Base-by-base conservation (phyloP, 1,140 invertebrate species). In the Zophobas atratus region DNA sequence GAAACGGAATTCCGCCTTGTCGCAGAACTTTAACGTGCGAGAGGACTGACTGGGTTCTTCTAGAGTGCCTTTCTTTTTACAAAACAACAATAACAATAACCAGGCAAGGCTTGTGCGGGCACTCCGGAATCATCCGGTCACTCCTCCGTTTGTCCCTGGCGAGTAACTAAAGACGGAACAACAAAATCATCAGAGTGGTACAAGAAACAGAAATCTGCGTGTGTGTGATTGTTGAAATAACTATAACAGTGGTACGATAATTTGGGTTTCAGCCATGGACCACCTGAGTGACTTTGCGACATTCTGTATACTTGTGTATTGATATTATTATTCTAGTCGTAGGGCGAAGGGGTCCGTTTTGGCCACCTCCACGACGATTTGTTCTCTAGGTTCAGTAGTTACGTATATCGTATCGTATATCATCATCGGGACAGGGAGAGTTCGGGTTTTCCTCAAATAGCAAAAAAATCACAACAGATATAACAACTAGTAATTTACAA, bases 261-360 rank as follows among this genome's bases (percentile, higher is more conserved):
- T 75, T 75, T 70, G 46, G 78, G 81, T 77, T 76, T 81, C 80
- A 82, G 80, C 84, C 82, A 81, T 79, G 79, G 76, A 82, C 81
- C 84, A 85, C 84, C 84, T 85, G 84, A 85, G 83, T 77, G 82
- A 84, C 79, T 82, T 83, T 84, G 83, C 84, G 76, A 84, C 82
- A 81, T 82, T 85, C 83, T 84, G 84, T 85, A 85, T 85, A 85
- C 84, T 85, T 85, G 82, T 85, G 83, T 85, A 84, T 82, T 81
- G 81, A 80, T 78, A 82, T 84, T 79, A 81, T 80, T 78, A 76
- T 67, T 77, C 81, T 82, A 82, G 79, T 70, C 75, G 74, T 76
- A 79, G 76, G 75, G 55, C 55, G 55, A 43, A 75, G 72, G 33
- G 55, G 72, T 57, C 48, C 32, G 76, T 79, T 82, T 20, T 0